phyloP scores from a whole-genome alignment of 1,140 invertebrate genomes.

The Tetramorium simillimum region DNA sequence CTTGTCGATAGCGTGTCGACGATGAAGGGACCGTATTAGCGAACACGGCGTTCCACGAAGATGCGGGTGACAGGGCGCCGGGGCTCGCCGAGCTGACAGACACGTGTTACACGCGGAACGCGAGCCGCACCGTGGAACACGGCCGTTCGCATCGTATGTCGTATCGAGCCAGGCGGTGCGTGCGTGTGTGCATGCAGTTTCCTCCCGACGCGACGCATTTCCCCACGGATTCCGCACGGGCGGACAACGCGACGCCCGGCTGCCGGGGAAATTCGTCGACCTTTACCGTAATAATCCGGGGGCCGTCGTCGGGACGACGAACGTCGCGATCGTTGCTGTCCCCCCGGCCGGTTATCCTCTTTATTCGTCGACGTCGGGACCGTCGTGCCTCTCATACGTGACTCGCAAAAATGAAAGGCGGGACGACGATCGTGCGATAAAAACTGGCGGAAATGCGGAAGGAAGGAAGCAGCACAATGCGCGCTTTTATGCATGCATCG shows the following conservation, averaged over 20 bases:
- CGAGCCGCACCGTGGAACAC: neutral
- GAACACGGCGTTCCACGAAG: slow-evolving; percentile 65
- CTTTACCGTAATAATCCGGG: slow-evolving; percentile 71
- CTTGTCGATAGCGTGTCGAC: slow-evolving; percentile 53
- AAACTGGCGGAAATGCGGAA: slow-evolving; percentile 30
- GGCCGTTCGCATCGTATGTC: neutral
- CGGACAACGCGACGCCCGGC: slow-evolving; percentile 35
- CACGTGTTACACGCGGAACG: slow-evolving; percentile 47
- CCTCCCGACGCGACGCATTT: slow-evolving; percentile 66
- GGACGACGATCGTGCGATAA: slow-evolving; percentile 32
- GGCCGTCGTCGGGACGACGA: slow-evolving; percentile 66
- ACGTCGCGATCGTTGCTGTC: slow-evolving; percentile 61
- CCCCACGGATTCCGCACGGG: slow-evolving; percentile 53
- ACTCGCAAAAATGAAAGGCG: slow-evolving; percentile 56
- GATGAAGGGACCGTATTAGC: slow-evolving; percentile 64
- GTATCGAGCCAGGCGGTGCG: slow-evolving; percentile 60
- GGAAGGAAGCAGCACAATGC: slow-evolving; percentile 15
- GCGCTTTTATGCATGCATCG: slow-evolving; percentile 17
- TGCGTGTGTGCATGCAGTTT: slow-evolving; percentile 6
- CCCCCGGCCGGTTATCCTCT: slow-evolving; percentile 49
- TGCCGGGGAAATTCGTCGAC: slow-evolving; percentile 78
- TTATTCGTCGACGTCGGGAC: slow-evolving; percentile 47
- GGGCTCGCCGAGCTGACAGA: slow-evolving; percentile 33
- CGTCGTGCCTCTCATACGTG: slow-evolving; percentile 51
- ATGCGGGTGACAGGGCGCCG: slow-evolving; percentile 49